Base-by-base conservation (phyloP, 2,113 vertebrate species). In the Hymenochirus boettgeri region DNA sequence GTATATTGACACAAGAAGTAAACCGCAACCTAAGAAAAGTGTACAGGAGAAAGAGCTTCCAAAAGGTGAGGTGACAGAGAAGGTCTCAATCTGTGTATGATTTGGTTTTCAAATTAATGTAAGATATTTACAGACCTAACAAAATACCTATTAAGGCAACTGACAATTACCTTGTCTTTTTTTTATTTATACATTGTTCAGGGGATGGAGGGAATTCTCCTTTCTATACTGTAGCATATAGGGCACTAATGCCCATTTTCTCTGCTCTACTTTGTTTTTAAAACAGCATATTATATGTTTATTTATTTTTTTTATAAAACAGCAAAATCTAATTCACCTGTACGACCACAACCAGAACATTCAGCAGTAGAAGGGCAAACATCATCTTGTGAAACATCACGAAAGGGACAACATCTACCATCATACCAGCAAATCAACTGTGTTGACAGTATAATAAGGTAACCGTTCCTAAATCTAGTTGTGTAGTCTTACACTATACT, bases 371-470 rank as follows among this genome's bases (percentile, higher is more conserved):
- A 75, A 70, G 79, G 76, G 51, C 73, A 62, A 26, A 39, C 62
- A 21, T 25, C 18, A 0, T 15, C 54, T 6, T 72, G 59, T 3
- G 78, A 83, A 22, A 79, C 79, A 12, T 71, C 78, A 60, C 82
- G 84, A 70, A 88, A 77, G 62, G 80, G 61, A 3, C 74, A 58
- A 0, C 81, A 19, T 57, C 70, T 90, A 80, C 90, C 90, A 11
- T 94, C 91, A 9, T 95, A 94, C 72, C 95, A 95, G 76, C 92
- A 96, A 65, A 93, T 96, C 63, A 93, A 91, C 75, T 94, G 89
- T 75, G 88, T 93, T 37, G 89, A 95, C 63, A 92, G 88, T 71
- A 91, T 95, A 71, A 88, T 94, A 69, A 90, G 91, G 93, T 95
- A 70, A 61, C 75, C 15, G 5, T n/a, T n/a, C n/a, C n/a, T n/a